These are phyloP conservation scores for Dallia pectoralis DNA, from an alignment of 2,797 vertebrate species.

Conservation along the genomic window DNA sequence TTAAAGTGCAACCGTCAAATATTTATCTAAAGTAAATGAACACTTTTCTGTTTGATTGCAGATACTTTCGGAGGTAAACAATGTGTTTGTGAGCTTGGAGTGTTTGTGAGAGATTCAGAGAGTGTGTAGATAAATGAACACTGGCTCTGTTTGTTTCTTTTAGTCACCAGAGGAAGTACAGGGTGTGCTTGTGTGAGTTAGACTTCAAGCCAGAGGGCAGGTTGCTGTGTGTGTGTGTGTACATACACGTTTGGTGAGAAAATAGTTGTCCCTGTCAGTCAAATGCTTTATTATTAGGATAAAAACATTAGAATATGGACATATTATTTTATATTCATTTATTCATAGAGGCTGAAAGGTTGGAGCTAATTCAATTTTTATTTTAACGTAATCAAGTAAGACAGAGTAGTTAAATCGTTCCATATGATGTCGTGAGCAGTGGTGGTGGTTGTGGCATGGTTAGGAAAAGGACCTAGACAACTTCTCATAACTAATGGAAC, in stretches of 20 bases:
- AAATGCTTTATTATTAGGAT: neutral
- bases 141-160: conserved; percentile 8
- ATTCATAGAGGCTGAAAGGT: no score
- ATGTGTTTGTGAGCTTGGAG: neutral
- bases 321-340: no score
- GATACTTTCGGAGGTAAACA: neutral
- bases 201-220: conserved; percentile 49
- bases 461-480: no score
- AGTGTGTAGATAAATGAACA: conserved; percentile 17
- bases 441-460: no score
- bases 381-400: no score
- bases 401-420: no score
- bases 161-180: conserved; percentile 38
- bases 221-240: conserved; percentile 28
- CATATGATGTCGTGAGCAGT: no score
- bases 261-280: neutral
- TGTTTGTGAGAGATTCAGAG: neutral
- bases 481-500: no score
- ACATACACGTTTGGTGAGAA: neutral
- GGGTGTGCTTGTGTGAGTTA: conserved; percentile 48
- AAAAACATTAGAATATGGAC: no score
- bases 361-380: no score
- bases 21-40: neutral
- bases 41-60: conserved; percentile 6
- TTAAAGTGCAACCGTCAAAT: neutral